Conservation (phyloP, 1,140 invertebrate genomes). For the Octopus bimaculoides region DNA sequence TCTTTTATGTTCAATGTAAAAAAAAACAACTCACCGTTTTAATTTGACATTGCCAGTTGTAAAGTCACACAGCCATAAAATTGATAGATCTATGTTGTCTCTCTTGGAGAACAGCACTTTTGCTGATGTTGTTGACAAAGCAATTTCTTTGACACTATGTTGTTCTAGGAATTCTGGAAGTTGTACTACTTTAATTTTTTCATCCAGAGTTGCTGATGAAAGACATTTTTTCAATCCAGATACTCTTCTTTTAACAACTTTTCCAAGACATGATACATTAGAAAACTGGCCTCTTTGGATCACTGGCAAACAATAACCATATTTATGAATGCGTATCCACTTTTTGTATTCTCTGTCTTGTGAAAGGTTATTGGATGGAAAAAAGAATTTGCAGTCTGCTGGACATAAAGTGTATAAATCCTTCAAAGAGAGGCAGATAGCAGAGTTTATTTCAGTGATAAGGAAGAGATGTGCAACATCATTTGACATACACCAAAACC, state of each 20-base stretch:
- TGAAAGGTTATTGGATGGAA: background rate
- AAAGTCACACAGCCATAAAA: background rate
- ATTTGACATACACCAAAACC: background rate
- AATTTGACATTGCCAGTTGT: background rate
- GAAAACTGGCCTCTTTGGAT: background rate
- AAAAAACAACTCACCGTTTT: background rate
- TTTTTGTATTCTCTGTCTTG: background rate
- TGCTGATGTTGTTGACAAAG: background rate
- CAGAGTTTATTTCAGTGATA: background rate
- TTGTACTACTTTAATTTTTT: background rate
- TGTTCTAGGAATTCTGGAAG: background rate
- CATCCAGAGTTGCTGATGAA: background rate
- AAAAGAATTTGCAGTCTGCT: background rate
- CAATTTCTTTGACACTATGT: background rate
- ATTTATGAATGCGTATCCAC: background rate
- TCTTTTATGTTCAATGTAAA: no score
- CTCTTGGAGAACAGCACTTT: background rate
- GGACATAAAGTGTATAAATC: conserved; percentile 3
- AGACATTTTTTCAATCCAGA: background rate
- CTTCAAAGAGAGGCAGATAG: background rate
- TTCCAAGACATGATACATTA: background rate
- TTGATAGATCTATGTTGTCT: background rate
- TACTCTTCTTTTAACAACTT: background rate
- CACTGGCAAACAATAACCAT: background rate
- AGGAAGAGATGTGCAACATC: background rate